Base-by-base conservation (phyloP, 2,888 invertebrate species). In the Latheticus oryzae region DNA sequence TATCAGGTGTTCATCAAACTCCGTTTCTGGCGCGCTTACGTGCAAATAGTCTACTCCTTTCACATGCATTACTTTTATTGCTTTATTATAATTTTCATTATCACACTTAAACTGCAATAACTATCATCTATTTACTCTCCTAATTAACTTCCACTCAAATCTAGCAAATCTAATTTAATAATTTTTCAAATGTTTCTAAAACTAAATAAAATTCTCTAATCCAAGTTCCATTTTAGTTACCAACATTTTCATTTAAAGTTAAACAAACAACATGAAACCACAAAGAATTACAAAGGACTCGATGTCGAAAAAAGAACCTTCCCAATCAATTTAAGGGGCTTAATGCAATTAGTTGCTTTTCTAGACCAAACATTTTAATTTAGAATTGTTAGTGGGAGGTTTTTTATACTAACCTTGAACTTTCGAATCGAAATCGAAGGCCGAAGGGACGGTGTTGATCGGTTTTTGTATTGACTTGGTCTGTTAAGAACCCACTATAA, bases 311-410 rank as follows among this genome's bases (percentile, higher is more conserved):
- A 40, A 40, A 11, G 19, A 35, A 35, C 23, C 23, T 9, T 23
- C 11, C 26, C 24, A 16, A 50, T 37, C 37, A 37, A 37, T 24
- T 50, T 26, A 50, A 37, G 26, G 7, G 37, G 11, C 26, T 37
- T 35, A 50, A 37, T 19, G 19, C 51, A 51, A 51, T 51, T 51
- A 51, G 51, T 51, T 48, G 30, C 15, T 47, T 24, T 35, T 47
- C 23, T 35, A 33, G 24, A 21, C 16, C 12, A 21, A 33, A 45
- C 21, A 35, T 47, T 47, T 47, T 47, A 47, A 47, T 47, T 47
- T 33, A 1, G 35, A 33, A 47, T 35, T 47, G 33, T 21, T 21
- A 33, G 16, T 17, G 16, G 19, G 19, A 33, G 7, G n/a, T 43
- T 26, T 23, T 35, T 33, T 35, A 23, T 33, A 9, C 15, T 47